phyloP scores from a whole-genome alignment of 2,797 vertebrate genomes.

The Lithobates pipiens region DNA sequence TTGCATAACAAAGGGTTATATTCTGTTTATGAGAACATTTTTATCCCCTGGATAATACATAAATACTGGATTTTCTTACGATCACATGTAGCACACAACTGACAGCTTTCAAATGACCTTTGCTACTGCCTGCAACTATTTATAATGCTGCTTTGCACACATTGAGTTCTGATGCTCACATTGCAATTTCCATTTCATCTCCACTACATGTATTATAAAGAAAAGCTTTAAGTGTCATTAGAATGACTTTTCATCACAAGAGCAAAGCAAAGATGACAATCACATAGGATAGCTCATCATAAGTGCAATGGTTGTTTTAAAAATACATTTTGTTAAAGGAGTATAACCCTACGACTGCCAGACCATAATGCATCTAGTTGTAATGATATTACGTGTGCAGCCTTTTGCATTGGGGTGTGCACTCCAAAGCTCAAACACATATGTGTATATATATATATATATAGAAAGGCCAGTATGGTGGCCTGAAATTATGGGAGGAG shows the following conservation, averaged over 20 bases:
- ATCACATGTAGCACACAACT: neutral
- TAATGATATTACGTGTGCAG: no score
- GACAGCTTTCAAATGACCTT: slow-evolving; percentile 17
- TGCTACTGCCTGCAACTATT: slow-evolving; percentile 15
- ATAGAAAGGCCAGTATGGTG: no score
- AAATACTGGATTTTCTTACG: neutral
- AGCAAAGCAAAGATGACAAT: slow-evolving; percentile 21
- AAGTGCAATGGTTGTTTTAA: neutral
- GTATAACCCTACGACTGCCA: no score
- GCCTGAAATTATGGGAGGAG: no score
- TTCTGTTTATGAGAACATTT: no score
- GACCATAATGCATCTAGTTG: no score
- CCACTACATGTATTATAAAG: slow-evolving; percentile 3
- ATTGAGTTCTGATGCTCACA: slow-evolving; percentile 7
- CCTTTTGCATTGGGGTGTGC: no score
- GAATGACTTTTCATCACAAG: slow-evolving; percentile 36
- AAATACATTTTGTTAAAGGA: no score
- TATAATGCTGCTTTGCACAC: slow-evolving; percentile 37
- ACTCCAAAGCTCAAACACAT: no score
- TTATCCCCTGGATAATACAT: neutral
- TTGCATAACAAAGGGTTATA: no score
- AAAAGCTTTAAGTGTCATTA: slow-evolving; percentile 21
- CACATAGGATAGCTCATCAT: neutral
- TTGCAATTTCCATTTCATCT: slow-evolving; percentile 11
- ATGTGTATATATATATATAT: no score